These are phyloP conservation scores for Daktulosphaira vitifoliae DNA, from an alignment of 1,140 invertebrate genomes.

Conservation along the genomic window DNA sequence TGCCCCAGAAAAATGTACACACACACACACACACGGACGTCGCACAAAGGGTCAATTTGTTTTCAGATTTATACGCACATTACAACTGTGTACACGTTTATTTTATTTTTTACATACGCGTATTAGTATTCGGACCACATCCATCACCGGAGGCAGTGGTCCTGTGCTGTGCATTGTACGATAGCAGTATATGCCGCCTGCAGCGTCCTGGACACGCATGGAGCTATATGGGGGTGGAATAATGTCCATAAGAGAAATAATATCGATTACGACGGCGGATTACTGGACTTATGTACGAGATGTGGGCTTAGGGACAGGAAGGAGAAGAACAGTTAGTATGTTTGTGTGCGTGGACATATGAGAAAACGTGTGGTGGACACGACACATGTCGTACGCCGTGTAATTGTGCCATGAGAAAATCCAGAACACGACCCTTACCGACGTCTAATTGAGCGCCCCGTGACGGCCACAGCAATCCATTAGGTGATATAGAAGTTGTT, in stretches of 20 bases:
- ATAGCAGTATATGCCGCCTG: background rate
- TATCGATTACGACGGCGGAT: constrained; percentile 32
- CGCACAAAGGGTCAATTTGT: constrained; percentile 29
- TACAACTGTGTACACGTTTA: background rate
- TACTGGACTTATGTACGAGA: constrained; percentile 13
- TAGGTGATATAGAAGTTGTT: no score
- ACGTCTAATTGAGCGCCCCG: no score
- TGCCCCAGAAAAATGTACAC: constrained; percentile 4
- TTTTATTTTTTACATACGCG: background rate
- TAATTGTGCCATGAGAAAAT: no score
- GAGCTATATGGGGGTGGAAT: background rate
- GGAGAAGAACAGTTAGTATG: background rate
- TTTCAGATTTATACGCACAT: constrained; percentile 23
- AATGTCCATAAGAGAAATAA: constrained; percentile 7
- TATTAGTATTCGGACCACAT: constrained; percentile 30
- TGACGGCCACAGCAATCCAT: no score
- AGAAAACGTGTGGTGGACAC: background rate
- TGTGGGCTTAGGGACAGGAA: background rate
- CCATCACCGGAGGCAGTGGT: constrained; percentile 23
- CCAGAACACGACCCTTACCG: no score
- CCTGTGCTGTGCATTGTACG: background rate
- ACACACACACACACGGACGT: background rate
- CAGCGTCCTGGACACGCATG: constrained; percentile 8
- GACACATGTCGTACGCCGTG: background rate
- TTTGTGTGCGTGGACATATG: background rate